Evolutionary conservation across 2,113 vertebrate genomes (phyloP).

Genomic region (Chauna torquata): DNA sequence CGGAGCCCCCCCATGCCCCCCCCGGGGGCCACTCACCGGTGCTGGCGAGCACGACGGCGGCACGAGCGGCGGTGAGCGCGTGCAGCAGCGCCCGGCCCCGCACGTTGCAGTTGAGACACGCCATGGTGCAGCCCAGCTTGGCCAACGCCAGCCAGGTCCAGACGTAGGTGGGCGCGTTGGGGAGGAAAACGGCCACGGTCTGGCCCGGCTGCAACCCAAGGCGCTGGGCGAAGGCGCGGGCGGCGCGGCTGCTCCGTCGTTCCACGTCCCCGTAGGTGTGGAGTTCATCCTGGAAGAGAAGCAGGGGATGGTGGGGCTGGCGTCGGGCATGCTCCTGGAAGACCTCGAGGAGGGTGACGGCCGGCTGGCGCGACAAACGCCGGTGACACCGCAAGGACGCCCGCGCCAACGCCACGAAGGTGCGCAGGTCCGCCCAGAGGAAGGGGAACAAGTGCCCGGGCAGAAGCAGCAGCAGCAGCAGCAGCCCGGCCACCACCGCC

Average conservation of each 20-base stretch:
- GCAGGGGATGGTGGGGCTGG: fast-evolving
- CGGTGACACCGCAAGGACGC: fast-evolving
- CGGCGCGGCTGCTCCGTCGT: fast-evolving
- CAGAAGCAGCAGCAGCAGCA: background rate
- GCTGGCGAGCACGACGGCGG: background rate
- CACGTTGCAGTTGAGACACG: background rate
- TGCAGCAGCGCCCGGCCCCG: background rate
- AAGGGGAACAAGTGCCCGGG: fast-evolving
- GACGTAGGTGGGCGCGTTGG: background rate
- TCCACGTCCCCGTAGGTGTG: background rate
- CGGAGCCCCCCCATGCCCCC: too few species aligned
- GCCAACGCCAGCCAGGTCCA: background rate
- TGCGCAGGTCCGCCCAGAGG: background rate
- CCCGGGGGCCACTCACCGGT: background rate
- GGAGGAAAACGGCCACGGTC: background rate
- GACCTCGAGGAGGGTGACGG: background rate
- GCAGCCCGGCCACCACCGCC: background rate
- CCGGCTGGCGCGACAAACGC: fast-evolving
- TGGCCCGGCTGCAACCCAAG: fast-evolving
- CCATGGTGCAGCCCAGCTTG: background rate
- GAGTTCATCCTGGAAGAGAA: background rate
- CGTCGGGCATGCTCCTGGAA: background rate
- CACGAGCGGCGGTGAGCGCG: background rate
- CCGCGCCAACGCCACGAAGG: fast-evolving
- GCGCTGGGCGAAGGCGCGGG: fast-evolving